A percentile compares a stretch with the other conserved stretches of the same genome.
Evolutionary conservation across 1,140 invertebrate genomes (phyloP).

Genomic region (Ephestia elutella): DNA sequence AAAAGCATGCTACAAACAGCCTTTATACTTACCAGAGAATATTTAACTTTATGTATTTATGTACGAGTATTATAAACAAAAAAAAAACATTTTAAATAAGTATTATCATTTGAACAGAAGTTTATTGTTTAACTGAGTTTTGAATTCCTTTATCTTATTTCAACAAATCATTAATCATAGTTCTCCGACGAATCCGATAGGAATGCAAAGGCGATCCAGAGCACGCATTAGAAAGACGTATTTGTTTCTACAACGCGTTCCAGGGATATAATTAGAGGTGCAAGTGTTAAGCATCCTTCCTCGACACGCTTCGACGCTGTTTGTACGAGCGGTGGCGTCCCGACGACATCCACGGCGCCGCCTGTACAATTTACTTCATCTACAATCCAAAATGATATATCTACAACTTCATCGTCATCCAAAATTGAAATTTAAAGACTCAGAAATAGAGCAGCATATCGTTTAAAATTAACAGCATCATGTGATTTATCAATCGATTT

Average conservation of each 20-base stretch:
- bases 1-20: no score
- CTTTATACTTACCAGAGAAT: no score
- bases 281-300: constrained; percentile 68
- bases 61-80: no score
- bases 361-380: constrained; percentile 50
- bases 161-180: background rate
- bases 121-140: no score
- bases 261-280: constrained; percentile 66
- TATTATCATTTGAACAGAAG: no score
- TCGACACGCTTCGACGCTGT: constrained; percentile 59
- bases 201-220: constrained; percentile 25
- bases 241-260: constrained; percentile 58
- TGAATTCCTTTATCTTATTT: background rate
- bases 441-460: background rate
- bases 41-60: no score
- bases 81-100: no score
- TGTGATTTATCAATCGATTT: constrained; percentile 10
- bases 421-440: constrained; percentile 13
- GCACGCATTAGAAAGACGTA: constrained; percentile 35
- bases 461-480: background rate
- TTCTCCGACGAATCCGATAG: background rate
- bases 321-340: constrained; percentile 51
- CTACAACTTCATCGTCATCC: constrained; percentile 14
- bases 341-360: constrained; percentile 60
- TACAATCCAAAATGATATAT: constrained; percentile 33